phyloP scores from a whole-genome alignment of 2,113 vertebrate species.

The Aythya baeri region DNA sequence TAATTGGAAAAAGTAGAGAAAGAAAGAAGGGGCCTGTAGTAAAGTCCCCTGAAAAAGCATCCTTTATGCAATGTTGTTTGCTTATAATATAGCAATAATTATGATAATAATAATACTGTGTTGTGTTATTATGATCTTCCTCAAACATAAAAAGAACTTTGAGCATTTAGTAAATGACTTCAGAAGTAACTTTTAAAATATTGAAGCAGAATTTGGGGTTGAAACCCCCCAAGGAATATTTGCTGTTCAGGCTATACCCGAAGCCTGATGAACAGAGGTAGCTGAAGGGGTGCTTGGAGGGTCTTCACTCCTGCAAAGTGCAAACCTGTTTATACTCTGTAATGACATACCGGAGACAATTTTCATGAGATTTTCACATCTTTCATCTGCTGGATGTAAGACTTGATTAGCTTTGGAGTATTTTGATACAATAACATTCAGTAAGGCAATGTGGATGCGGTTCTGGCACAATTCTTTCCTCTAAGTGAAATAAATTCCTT shows the following conservation, averaged over 20 bases:
- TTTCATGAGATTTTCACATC: constrained; percentile 51
- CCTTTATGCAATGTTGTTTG: background rate
- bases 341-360: constrained; percentile 60
- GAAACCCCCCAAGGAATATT: background rate
- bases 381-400: constrained; percentile 16
- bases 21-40: background rate
- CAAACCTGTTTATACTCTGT: constrained; percentile 50
- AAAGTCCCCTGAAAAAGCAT: background rate
- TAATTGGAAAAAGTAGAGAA: background rate
- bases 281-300: constrained; percentile 35
- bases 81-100: background rate
- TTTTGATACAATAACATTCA: background rate
- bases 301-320: constrained; percentile 58
- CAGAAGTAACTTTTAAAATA: background rate
- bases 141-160: background rate
- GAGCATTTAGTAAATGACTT: background rate
- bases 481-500: background rate
- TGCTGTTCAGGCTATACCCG: background rate
- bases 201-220: background rate
- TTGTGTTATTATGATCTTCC: background rate
- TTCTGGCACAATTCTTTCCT: constrained; percentile 46
- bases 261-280: constrained; percentile 3
- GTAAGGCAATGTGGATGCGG: background rate
- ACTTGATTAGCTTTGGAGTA: background rate
- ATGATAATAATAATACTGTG: background rate